Evolutionary conservation across 2,888 invertebrate genomes (phyloP).

Genomic region (Nycteola revayana): DNA sequence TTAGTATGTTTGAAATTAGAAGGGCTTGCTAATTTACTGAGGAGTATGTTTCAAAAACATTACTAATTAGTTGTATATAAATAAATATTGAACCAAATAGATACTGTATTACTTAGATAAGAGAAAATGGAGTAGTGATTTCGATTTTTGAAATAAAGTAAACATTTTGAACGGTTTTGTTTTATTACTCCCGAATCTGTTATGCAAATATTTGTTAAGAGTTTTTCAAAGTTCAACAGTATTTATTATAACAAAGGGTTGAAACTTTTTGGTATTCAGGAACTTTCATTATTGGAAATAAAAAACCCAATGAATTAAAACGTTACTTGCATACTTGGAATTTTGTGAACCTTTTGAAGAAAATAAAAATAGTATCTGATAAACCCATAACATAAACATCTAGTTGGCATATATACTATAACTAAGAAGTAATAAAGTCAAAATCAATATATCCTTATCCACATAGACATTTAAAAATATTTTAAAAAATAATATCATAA

Average conservation of each 20-base stretch:
- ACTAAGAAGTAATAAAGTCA: too few species aligned
- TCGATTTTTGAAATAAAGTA: slow-evolving; percentile 64
- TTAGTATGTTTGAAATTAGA: slow-evolving; percentile 27
- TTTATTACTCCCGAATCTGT: slow-evolving; percentile 25
- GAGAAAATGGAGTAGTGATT: slow-evolving; percentile 61
- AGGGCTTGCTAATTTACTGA: slow-evolving; percentile 52
- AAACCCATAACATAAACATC: too few species aligned
- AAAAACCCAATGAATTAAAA: too few species aligned
- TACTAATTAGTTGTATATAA: slow-evolving; percentile 60
- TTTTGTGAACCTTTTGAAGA: too few species aligned
- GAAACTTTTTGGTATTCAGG: background rate
- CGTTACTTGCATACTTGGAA: too few species aligned
- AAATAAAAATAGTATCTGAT: too few species aligned
- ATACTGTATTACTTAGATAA: slow-evolving; percentile 54
- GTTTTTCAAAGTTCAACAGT: background rate
- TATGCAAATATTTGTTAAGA: background rate
- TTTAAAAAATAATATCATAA: too few species aligned
- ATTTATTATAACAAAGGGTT: background rate
- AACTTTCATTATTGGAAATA: background rate
- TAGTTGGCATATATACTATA: too few species aligned
- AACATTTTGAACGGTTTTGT: slow-evolving; percentile 44
- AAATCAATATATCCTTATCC: too few species aligned
- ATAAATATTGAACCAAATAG: slow-evolving; percentile 53
- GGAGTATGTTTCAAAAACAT: slow-evolving; percentile 68
- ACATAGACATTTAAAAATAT: too few species aligned